Evolutionary conservation across 2,113 vertebrate species (phyloP).

Genomic region (Cisticola juncidis): DNA sequence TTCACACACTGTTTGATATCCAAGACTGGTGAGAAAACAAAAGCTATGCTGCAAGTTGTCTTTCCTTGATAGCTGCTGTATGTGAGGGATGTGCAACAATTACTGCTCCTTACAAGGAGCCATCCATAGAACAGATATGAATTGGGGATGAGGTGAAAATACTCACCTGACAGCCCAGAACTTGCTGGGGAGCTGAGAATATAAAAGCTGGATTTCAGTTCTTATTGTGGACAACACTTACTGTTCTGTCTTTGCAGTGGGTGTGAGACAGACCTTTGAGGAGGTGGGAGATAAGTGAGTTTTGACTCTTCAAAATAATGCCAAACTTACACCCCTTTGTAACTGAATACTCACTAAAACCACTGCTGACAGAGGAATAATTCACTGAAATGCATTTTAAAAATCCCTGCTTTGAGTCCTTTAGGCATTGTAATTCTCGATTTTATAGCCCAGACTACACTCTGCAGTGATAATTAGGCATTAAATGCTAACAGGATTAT

Average conservation of each 20-base stretch:
- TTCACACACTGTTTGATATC: background rate
- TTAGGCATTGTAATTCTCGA: constrained; percentile 48
- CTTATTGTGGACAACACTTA: background rate
- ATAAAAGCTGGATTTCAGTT: background rate
- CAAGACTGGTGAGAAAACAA: background rate
- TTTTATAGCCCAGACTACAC: constrained; percentile 30
- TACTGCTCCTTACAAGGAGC: background rate
- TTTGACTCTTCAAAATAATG: background rate
- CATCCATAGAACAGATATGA: background rate
- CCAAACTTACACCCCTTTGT: background rate
- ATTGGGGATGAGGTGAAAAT: background rate
- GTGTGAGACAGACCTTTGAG: background rate
- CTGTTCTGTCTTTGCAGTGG: background rate
- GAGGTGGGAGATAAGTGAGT: background rate
- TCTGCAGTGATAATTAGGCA: constrained; percentile 64
- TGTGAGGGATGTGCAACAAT: background rate
- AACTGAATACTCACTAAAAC: background rate
- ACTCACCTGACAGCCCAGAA: background rate
- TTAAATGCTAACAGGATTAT: constrained; percentile 63
- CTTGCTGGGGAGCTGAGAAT: background rate
- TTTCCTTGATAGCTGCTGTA: background rate
- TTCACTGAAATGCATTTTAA: constrained; percentile 16
- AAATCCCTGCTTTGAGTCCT: constrained; percentile 24
- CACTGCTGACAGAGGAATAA: background rate
- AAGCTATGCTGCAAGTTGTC: background rate